Base-by-base conservation (phyloP, 2,113 vertebrate species). In the Calyptomena viridis region DNA sequence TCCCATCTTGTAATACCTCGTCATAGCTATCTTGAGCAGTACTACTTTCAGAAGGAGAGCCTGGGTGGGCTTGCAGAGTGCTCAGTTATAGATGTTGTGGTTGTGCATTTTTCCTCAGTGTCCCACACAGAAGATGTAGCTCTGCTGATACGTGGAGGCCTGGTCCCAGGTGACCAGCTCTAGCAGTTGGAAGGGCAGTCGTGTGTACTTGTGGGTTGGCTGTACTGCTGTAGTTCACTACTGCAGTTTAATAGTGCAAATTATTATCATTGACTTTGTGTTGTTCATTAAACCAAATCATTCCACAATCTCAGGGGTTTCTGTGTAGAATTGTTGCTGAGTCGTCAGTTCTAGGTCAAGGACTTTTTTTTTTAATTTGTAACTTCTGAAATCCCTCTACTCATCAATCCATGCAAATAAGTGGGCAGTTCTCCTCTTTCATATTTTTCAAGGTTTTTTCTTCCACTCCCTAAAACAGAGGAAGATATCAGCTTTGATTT, bases 401-500 rank as follows among this genome's bases (percentile, higher is more conserved):
- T 53, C 22, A 24, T 46, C 44, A 74, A 0, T 46, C n/a, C 37
- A n/a, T 78, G 73, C 59, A 90, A 81, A 81, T 40, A 62, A 0
- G 0, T 52, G 31, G 46, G 23, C 12, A 53, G 0, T 31, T 66
- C 22, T 37, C 69, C 56, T 84, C 74, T 28, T 84, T 55, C 27
- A 5, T 76, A 15, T 80, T 77, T 89, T 92, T 90, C 79, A 66
- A 66, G 55, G 56, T 37, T 66, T 62, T 84, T 73, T 39, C 30
- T 60, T 58, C 6, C 3, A 39, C 30, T 30, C 11, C 13, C 20
- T 78, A 40, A 86, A 91, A 18, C 37, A 83, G 39, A 91, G 25
- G 2, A 1, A 89, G 53, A 35, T 49, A 87, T 7, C 49, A 89
- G 83, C 89, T 95, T 95, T 93, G 84, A 89, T 95, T 74, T 86